These are phyloP conservation scores for Neomonachus schauinslandi DNA, from an alignment of 2,113 vertebrate species.

Conservation along the genomic window DNA sequence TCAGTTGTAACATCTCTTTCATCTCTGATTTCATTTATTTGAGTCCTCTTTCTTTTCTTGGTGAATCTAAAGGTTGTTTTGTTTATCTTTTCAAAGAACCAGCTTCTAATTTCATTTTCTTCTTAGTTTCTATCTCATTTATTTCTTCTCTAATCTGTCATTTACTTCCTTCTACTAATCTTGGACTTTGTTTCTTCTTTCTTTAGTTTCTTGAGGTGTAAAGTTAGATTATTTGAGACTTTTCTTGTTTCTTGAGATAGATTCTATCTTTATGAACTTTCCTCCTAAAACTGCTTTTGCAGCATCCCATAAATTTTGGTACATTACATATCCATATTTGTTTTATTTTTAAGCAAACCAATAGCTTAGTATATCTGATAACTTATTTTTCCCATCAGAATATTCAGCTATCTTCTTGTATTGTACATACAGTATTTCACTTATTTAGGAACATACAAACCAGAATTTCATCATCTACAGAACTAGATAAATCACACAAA, in stretches of 20 bases:
- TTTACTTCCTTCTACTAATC: neutral
- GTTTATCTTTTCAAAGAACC: neutral
- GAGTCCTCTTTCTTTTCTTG: neutral
- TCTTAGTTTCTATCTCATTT: neutral
- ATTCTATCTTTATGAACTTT: neutral
- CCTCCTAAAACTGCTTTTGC: neutral
- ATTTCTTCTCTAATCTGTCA: neutral
- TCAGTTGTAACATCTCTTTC: neutral
- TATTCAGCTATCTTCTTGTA: neutral
- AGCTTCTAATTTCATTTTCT: neutral
- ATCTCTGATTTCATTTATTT: neutral
- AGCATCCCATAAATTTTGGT: neutral
- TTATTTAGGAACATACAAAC: constrained; percentile 29
- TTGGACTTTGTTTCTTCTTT: neutral
- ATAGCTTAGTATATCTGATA: neutral
- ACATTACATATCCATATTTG: neutral
- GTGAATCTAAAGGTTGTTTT: neutral
- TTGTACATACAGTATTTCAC: neutral
- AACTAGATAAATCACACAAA: neutral
- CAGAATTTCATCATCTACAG: neutral
- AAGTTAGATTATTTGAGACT: neutral
- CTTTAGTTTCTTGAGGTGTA: neutral
- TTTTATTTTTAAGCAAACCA: neutral
- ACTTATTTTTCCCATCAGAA: neutral
- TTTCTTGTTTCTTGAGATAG: neutral